Conservation (phyloP, 1,140 invertebrate genomes). For the Goniozus legneri region DNA sequence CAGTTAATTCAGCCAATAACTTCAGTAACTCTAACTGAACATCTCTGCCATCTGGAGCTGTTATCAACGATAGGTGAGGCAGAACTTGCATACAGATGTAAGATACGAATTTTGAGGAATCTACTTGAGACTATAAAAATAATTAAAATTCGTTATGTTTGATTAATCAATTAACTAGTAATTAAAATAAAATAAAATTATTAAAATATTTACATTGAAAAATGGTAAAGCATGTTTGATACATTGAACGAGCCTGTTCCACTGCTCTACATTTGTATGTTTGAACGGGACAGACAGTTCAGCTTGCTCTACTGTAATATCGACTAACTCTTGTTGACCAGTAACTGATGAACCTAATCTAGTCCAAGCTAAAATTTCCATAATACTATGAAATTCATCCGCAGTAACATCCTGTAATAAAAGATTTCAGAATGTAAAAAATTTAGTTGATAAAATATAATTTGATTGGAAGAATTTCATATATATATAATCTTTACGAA, state of each 20-base stretch:
- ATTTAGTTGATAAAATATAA: not conserved
- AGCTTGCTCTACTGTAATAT: slow-evolving; percentile 79
- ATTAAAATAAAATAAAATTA: slow-evolving; percentile 9
- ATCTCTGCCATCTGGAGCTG: slow-evolving; percentile 64
- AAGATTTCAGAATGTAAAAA: slow-evolving; percentile 2
- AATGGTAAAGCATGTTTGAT: slow-evolving; percentile 78
- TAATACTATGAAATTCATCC: slow-evolving; percentile 87
- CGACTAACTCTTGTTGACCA: slow-evolving; percentile 83
- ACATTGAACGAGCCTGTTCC: slow-evolving; percentile 79
- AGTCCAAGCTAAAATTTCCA: slow-evolving; percentile 79
- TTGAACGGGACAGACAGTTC: slow-evolving; percentile 75
- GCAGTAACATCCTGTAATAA: slow-evolving; percentile 75
- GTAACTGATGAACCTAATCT: slow-evolving; percentile 74
- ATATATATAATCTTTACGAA: slow-evolving; percentile 37
- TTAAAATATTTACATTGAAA: slow-evolving; percentile 73
- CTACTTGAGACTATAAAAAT: slow-evolving; percentile 74
- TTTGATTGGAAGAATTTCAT: not conserved
- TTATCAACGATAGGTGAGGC: slow-evolving; percentile 57
- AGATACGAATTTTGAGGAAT: slow-evolving; percentile 80
- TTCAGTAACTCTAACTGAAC: slow-evolving; percentile 80
- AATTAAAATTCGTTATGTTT: slow-evolving; percentile 4
- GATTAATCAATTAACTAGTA: slow-evolving; percentile 9
- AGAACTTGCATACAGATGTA: slow-evolving; percentile 86
- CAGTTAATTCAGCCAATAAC: slow-evolving; percentile 80
- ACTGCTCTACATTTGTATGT: slow-evolving; percentile 71